A percentile compares a stretch with the other conserved stretches of the same genome.
phyloP scores from a whole-genome alignment of 2,888 invertebrate genomes.

The Hirtodrosophila trivittata region DNA sequence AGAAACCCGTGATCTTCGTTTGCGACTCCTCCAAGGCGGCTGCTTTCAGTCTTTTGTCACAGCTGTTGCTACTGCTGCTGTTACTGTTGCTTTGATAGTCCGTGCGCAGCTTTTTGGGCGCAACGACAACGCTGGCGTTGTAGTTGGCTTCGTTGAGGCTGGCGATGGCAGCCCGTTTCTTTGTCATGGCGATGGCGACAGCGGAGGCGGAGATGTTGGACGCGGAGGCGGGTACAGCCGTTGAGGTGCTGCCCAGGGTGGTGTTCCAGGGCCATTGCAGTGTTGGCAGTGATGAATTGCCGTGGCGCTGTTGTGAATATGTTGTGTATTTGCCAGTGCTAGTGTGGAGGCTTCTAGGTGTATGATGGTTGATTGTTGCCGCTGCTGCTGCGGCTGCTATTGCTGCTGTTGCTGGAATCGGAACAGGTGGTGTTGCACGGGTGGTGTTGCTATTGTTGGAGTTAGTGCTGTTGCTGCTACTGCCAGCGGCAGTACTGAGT shows the following conservation, averaged over 20 bases:
- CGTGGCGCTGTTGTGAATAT: slow-evolving; percentile 47
- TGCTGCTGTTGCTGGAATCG: slow-evolving; percentile 84
- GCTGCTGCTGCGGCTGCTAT: slow-evolving; percentile 84
- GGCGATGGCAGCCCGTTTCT: slow-evolving; percentile 62
- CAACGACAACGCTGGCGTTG: slow-evolving; percentile 42
- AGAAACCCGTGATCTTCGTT: slow-evolving; percentile 92
- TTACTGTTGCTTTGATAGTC: slow-evolving; percentile 33
- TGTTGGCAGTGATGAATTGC: slow-evolving; percentile 67
- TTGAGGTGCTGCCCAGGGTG: slow-evolving; percentile 65
- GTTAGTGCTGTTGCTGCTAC: slow-evolving; percentile 81
- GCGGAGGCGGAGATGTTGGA: slow-evolving; percentile 30
- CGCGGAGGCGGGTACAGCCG: slow-evolving; percentile 51
- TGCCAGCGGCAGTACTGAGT: slow-evolving; percentile 60
- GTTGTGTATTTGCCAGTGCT: slow-evolving; percentile 63
- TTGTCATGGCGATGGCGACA: slow-evolving; percentile 37
- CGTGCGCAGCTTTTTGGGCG: slow-evolving; percentile 79
- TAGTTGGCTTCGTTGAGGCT: slow-evolving; percentile 38
- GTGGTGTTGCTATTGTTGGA: slow-evolving; percentile 85
- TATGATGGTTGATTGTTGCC: slow-evolving; percentile 20
- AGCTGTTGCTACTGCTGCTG: slow-evolving; percentile 33
- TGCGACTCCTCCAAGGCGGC: slow-evolving; percentile 85
- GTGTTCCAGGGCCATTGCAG: slow-evolving; percentile 83
- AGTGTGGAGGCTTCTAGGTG: slow-evolving; percentile 33
- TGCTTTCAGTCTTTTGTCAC: slow-evolving; percentile 82
- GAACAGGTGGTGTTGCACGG: slow-evolving; percentile 85